These are phyloP conservation scores for Allacma fusca DNA, from an alignment of 2,888 invertebrate genomes.

Conservation along the genomic window DNA sequence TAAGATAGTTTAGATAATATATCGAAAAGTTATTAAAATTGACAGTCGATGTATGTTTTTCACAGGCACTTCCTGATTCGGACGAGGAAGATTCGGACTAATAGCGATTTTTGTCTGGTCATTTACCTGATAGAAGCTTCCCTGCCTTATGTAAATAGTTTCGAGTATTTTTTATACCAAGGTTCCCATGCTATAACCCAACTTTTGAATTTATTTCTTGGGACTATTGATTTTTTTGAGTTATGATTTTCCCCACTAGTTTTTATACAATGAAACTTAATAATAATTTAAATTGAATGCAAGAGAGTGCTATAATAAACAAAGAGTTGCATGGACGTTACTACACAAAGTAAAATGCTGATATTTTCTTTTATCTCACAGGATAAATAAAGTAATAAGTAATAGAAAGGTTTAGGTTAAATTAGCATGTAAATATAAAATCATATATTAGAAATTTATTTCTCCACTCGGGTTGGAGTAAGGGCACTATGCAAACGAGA, in stretches of 20 bases:
- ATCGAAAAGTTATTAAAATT: too few relatives aligned
- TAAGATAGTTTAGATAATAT: too few relatives aligned
- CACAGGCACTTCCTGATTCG: neutral
- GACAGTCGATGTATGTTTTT: neutral
- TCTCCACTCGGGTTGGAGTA: constrained; percentile 65
- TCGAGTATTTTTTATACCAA: neutral
- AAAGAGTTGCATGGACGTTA: neutral
- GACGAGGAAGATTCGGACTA: neutral
- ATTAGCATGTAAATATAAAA: neutral
- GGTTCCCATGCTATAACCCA: neutral
- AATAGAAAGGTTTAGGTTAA: neutral
- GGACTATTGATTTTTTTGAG: too few relatives aligned
- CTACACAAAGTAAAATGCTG: neutral
- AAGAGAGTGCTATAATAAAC: neutral
- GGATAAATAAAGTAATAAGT: too few relatives aligned
- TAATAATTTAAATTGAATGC: neutral
- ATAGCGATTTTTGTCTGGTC: neutral
- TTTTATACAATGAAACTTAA: constrained; percentile 3
- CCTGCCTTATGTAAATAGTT: neutral
- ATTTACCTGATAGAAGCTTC: neutral
- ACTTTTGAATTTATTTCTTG: neutral
- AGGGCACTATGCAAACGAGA: constrained; percentile 84
- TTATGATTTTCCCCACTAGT: neutral
- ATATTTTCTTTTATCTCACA: neutral
- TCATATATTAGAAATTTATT: neutral